Conservation (phyloP, 2,113 vertebrate species). For the Herpetotheres cachinnans region DNA sequence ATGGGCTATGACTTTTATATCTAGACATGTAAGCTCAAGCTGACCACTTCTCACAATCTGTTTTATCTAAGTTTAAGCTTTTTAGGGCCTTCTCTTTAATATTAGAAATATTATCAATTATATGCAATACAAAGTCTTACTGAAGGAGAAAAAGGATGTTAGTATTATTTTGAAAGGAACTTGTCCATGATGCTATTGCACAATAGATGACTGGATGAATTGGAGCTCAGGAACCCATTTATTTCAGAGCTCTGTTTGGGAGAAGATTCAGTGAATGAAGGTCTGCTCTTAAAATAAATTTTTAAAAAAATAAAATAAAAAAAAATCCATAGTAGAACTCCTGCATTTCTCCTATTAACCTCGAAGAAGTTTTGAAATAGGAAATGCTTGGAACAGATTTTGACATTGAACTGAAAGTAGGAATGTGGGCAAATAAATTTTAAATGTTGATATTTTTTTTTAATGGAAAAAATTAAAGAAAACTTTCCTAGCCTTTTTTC, state of each 20-base stretch:
- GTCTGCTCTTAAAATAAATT: background rate
- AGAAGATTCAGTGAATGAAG: background rate
- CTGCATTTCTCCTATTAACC: background rate
- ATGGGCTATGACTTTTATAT: background rate
- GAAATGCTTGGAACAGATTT: background rate
- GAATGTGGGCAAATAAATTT: background rate
- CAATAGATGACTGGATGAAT: background rate
- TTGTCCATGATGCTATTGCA: background rate
- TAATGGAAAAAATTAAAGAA: background rate
- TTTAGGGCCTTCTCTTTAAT: background rate
- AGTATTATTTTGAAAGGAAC: background rate
- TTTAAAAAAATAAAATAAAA: too few relatives aligned
- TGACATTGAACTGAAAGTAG: background rate
- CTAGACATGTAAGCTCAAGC: background rate
- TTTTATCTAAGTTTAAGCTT: background rate
- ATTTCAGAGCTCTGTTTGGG: background rate
- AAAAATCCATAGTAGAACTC: background rate
- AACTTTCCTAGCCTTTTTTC: background rate
- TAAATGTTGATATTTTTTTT: background rate
- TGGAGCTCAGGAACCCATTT: background rate
- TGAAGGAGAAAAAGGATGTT: background rate
- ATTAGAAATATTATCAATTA: background rate
- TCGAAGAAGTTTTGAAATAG: background rate
- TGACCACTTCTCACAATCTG: background rate
- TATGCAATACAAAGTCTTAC: background rate